These are phyloP conservation scores for Eurystomus gularis DNA, from an alignment of 2,113 vertebrate species.

Conservation along the genomic window DNA sequence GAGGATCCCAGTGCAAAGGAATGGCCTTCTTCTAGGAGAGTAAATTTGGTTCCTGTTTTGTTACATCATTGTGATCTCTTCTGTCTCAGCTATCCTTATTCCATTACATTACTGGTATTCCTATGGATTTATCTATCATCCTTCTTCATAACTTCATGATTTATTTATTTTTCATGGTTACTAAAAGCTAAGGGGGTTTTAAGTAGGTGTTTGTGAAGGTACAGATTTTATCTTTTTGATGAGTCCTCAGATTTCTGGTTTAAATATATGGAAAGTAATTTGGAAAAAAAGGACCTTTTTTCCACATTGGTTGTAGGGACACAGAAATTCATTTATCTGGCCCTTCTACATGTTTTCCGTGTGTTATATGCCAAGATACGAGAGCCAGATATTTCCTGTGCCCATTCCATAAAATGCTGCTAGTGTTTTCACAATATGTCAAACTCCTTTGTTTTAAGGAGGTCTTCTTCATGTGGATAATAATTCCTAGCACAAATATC, in stretches of 20 bases:
- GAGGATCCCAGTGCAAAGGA: neutral
- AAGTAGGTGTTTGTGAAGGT: neutral
- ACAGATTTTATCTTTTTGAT: neutral
- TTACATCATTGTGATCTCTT: neutral
- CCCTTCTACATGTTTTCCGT: neutral
- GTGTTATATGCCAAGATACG: neutral
- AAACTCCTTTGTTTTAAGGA: neutral
- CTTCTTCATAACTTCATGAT: neutral
- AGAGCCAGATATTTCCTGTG: neutral
- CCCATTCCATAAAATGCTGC: neutral
- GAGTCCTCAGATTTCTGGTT: neutral
- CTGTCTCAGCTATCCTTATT: neutral
- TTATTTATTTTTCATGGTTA: neutral
- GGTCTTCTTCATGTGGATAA: neutral
- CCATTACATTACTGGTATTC: neutral
- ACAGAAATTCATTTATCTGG: neutral
- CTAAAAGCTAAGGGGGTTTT: neutral
- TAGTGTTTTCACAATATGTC: neutral
- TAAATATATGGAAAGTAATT: neutral
- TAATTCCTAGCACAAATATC: neutral
- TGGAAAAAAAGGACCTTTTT: neutral
- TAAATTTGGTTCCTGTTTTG: neutral
- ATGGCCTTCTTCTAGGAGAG: neutral
- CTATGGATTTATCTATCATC: neutral
- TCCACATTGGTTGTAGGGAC: neutral